Conservation (phyloP, 1,140 invertebrate species). For the Papilio xuthus region DNA sequence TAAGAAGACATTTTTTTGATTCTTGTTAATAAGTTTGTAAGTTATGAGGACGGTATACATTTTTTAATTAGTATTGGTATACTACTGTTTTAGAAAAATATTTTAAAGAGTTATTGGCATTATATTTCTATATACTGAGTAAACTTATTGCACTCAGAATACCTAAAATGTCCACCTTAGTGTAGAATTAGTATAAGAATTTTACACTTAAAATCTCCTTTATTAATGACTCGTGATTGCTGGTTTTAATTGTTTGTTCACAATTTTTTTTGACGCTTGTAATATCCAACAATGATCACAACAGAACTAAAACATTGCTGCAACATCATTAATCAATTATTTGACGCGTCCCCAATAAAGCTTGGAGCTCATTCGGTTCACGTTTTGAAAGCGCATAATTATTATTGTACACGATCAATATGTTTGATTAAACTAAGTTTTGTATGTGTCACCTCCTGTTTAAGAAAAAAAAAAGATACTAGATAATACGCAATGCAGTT, state of each 20-base stretch:
- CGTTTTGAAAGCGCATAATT: constrained; percentile 46
- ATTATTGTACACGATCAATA: constrained; percentile 41
- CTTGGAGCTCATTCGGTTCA: constrained; percentile 39
- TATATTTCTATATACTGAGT: too few relatives aligned
- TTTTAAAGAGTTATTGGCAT: too few relatives aligned
- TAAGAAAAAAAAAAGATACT: too few relatives aligned
- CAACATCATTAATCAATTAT: constrained; percentile 51
- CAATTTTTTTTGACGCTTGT: background rate
- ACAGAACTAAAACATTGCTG: constrained; percentile 17
- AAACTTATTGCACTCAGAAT: too few relatives aligned
- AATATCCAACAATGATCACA: background rate
- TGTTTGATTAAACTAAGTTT: background rate
- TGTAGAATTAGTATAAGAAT: too few relatives aligned
- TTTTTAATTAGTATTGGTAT: too few relatives aligned
- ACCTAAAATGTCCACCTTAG: too few relatives aligned
- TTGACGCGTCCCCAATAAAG: constrained; percentile 45
- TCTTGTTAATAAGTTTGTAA: too few relatives aligned
- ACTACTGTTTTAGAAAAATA: too few relatives aligned
- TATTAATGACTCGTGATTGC: background rate
- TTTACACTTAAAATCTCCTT: background rate
- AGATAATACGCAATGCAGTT: too few relatives aligned
- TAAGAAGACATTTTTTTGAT: too few relatives aligned
- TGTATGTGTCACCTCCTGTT: background rate
- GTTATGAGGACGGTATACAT: too few relatives aligned
- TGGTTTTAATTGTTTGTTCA: background rate